Base-by-base conservation (phyloP, 2,888 invertebrate genomes). In the Dendrolimus houi region DNA sequence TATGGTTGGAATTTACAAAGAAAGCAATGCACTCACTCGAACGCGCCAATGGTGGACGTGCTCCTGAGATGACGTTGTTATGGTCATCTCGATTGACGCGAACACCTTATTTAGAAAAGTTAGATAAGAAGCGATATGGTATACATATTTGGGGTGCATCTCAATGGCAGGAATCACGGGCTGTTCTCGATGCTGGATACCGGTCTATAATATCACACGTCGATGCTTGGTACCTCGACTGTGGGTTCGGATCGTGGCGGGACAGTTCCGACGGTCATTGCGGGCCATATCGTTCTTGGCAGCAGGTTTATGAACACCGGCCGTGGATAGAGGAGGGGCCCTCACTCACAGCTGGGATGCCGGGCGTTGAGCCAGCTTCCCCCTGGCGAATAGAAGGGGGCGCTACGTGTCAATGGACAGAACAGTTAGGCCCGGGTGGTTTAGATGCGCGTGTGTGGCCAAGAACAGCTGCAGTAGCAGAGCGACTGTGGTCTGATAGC, bases 221-320 rank as follows among this genome's bases (percentile, higher is more conserved):
- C 57, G 96, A 97, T 77, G 96, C 96, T 7, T 96, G 96, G 96
- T 97, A 96, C 83, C 90, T 97, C 65, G 96, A 97, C 79, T 97
- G 96, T 75, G 97, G 97, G 1, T 96, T 95, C 77, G 96, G 96
- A 0, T 94, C 94, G 63, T 97, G 97, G 97, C 92, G 96, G 40
- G 95, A 96, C 73, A 94, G 93, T 41, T 95, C 96, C 1, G 96
- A 96, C 67, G 96, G 96, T 1, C 96, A 96, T 68, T 97, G 97
- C 78, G 95, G 96, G 17, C 96, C 96, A 9, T 97, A 97, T 82
- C 93, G 95, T 60, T 95, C 95, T 55, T 97, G 97, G 97, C 96
- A 97, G 79, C 95, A 94, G 62, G 93, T 96, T 55, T 97, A 97
- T 84, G 95, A 94, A 79, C 96, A 97, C 79, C 92, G 95, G 64